These are phyloP conservation scores for Glyphotaelius pellucidus DNA, from an alignment of 2,888 invertebrate species.

Conservation along the genomic window DNA sequence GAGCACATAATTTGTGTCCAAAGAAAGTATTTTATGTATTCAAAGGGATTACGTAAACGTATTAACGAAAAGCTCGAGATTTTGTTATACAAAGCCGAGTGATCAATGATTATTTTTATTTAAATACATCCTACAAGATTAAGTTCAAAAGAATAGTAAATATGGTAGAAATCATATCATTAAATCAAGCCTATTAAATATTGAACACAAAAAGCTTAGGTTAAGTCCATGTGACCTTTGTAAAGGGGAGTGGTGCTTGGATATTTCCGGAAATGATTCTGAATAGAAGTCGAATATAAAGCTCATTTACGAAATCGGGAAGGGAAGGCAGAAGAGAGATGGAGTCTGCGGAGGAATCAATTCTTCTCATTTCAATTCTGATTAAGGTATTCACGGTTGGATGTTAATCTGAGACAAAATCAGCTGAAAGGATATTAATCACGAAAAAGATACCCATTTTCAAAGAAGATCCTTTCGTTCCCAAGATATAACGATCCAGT, in stretches of 20 bases:
- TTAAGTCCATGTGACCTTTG: neutral
- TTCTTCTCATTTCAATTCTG: constrained; percentile 2
- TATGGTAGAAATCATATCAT: neutral
- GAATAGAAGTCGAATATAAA: neutral
- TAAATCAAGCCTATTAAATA: neutral
- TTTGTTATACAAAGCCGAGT: neutral
- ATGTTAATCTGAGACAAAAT: neutral
- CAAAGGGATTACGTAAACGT: neutral
- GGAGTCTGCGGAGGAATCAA: neutral
- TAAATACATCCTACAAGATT: neutral
- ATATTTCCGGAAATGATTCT: neutral
- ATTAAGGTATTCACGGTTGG: neutral
- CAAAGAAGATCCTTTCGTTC: neutral
- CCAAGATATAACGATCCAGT: neutral
- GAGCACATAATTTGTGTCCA: too few species aligned
- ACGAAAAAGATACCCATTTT: neutral
- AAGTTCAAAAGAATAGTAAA: neutral
- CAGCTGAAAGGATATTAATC: neutral
- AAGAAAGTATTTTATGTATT: too few species aligned
- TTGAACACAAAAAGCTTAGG: neutral
- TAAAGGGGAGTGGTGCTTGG: neutral
- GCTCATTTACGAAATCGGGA: neutral
- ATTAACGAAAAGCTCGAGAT: neutral
- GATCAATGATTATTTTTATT: neutral
- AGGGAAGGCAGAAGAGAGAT: neutral